phyloP scores from a whole-genome alignment of 2,113 vertebrate genomes.

The Balaeniceps rex region DNA sequence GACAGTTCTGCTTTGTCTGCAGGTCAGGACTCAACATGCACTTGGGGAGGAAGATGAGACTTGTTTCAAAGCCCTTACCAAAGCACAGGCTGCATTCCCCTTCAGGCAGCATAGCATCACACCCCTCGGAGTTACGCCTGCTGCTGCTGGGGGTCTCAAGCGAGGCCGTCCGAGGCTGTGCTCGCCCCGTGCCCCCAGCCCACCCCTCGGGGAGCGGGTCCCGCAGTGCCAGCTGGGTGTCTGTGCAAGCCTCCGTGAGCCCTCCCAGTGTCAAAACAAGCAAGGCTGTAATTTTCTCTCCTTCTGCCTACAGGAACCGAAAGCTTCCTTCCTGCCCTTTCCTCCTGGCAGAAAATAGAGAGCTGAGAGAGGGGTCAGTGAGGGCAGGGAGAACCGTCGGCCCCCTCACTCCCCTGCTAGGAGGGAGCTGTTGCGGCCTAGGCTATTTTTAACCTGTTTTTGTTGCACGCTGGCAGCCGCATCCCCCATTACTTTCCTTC shows the following conservation, averaged over 20 bases:
- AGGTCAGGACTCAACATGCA: background rate
- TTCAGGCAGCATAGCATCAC: background rate
- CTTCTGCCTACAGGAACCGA: conserved; percentile 76
- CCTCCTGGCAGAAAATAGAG: conserved; percentile 70
- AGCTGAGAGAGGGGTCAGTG: conserved; percentile 30
- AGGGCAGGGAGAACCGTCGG: background rate
- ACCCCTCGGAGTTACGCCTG: background rate
- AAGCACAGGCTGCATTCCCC: background rate
- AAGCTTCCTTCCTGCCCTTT: conserved; percentile 74
- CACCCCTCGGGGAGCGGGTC: background rate
- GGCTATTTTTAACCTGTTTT: conserved; percentile 72
- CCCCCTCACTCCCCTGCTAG: background rate
- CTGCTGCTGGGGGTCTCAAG: background rate
- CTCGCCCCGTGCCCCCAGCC: background rate
- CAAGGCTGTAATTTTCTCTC: conserved; percentile 73
- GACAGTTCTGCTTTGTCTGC: background rate
- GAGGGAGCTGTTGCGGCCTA: background rate
- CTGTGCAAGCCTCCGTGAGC: background rate
- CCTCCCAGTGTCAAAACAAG: conserved; percentile 25
- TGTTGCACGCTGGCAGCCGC: background rate
- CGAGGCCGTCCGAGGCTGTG: background rate
- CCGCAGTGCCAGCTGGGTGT: background rate
- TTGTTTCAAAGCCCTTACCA: conserved; percentile 4
- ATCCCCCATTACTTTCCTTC: conserved; percentile 10
- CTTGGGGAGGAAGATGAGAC: background rate